Conservation (phyloP, 2,888 invertebrate species). For the Bembecia ichneumoniformis region DNA sequence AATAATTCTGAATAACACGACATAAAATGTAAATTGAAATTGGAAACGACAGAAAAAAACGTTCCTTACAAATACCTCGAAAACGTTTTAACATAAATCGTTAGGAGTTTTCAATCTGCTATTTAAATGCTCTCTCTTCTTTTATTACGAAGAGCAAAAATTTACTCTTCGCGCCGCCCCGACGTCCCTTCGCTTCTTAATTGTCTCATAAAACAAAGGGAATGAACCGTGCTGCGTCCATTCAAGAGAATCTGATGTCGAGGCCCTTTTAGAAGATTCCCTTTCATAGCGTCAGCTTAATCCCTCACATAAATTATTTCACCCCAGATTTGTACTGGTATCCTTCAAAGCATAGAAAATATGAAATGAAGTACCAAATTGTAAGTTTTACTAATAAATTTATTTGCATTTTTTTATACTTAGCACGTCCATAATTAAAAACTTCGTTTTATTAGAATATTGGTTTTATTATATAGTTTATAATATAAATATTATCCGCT, state of each 20-base stretch:
- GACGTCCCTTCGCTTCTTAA: slow-evolving; percentile 42
- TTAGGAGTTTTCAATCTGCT: slow-evolving; percentile 46
- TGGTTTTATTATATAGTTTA: too few species aligned
- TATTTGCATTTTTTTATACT: neutral
- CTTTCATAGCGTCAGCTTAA: slow-evolving; percentile 30
- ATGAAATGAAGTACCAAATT: slow-evolving; percentile 9
- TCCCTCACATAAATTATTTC: slow-evolving; percentile 33
- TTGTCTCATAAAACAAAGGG: slow-evolving; percentile 56
- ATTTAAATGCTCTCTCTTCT: slow-evolving; percentile 42
- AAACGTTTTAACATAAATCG: slow-evolving; percentile 33
- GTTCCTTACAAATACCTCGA: slow-evolving; percentile 1
- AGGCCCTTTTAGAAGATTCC: slow-evolving; percentile 24
- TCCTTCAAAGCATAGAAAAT: slow-evolving; percentile 21
- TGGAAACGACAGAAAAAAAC: slow-evolving; percentile 1
- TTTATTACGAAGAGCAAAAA: slow-evolving; percentile 43
- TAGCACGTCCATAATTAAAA: too few species aligned
- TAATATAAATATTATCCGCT: too few species aligned
- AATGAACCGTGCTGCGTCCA: slow-evolving; percentile 39
- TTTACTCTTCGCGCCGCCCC: slow-evolving; percentile 36
- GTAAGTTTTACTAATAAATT: neutral
- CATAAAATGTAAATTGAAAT: slow-evolving; percentile 6
- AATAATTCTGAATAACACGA: slow-evolving; percentile 6
- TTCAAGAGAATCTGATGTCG: slow-evolving; percentile 21
- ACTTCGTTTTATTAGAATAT: too few species aligned
- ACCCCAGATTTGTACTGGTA: slow-evolving; percentile 16